Evolutionary conservation across 2,888 invertebrate species (phyloP).

Genomic region (Crematogaster levior): DNA sequence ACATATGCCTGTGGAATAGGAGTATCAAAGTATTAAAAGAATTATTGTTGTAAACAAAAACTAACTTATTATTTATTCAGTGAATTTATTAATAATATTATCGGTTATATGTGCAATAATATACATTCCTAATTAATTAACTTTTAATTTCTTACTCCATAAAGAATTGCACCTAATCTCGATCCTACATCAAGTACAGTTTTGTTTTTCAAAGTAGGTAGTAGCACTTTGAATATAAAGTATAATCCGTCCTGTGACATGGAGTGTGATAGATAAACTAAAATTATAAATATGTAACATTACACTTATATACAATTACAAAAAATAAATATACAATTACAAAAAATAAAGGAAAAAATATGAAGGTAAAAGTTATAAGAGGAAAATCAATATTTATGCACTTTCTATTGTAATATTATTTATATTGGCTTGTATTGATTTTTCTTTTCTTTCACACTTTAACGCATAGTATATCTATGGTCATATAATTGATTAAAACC

Average conservation of each 20-base stretch:
- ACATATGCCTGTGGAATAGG: neutral
- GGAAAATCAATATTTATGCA: neutral
- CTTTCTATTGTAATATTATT: neutral
- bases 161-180: conserved; percentile 20
- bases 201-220: conserved; percentile 1
- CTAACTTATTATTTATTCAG: neutral
- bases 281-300: neutral
- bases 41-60: too few species aligned
- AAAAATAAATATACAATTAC: neutral
- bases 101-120: neutral
- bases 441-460: too few species aligned
- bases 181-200: conserved; percentile 18
- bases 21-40: neutral
- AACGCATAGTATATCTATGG: neutral
- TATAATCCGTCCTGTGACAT: neutral
- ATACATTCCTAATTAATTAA: neutral
- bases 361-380: neutral
- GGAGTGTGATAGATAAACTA: conserved; percentile 25
- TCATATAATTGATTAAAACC: neutral
- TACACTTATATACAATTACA: too few species aligned
- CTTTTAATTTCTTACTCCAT: conserved; percentile 10
- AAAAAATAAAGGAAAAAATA: neutral
- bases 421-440: too few species aligned
- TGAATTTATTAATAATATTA: neutral
- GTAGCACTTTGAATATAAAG: neutral